phyloP scores from a whole-genome alignment of 2,113 vertebrate species.

The Patagioenas fasciata region DNA sequence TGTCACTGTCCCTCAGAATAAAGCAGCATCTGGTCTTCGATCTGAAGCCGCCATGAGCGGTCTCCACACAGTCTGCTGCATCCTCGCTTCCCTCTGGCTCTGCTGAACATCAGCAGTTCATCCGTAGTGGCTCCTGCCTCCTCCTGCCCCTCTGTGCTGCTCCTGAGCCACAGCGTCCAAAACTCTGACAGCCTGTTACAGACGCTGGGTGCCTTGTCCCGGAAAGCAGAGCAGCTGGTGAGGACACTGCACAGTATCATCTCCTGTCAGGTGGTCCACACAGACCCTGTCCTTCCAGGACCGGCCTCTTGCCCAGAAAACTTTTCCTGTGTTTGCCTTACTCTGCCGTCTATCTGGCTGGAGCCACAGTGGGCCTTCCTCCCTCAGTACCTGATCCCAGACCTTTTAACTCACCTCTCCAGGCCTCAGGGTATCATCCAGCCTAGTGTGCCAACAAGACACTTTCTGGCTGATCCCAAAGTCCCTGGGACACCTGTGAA shows the following conservation, averaged over 20 bases:
- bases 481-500: neutral
- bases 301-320: neutral
- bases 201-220: neutral
- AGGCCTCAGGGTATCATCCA: neutral
- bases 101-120: neutral
- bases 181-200: neutral
- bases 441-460: neutral
- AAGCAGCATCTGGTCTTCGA: neutral
- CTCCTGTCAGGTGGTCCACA: neutral
- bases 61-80: neutral
- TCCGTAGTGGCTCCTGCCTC: neutral
- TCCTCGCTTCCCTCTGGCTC: neutral
- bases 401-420: neutral
- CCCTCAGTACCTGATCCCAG: neutral
- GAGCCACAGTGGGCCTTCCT: neutral
- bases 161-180: fast-evolving
- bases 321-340: neutral
- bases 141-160: neutral
- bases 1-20: neutral
- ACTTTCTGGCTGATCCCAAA: neutral
- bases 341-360: neutral
- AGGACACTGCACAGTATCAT: neutral
- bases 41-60: neutral
- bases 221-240: neutral
- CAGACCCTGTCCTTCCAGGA: neutral